Base-by-base conservation (phyloP, 2,797 vertebrate species). In the Pristis pectinata region DNA sequence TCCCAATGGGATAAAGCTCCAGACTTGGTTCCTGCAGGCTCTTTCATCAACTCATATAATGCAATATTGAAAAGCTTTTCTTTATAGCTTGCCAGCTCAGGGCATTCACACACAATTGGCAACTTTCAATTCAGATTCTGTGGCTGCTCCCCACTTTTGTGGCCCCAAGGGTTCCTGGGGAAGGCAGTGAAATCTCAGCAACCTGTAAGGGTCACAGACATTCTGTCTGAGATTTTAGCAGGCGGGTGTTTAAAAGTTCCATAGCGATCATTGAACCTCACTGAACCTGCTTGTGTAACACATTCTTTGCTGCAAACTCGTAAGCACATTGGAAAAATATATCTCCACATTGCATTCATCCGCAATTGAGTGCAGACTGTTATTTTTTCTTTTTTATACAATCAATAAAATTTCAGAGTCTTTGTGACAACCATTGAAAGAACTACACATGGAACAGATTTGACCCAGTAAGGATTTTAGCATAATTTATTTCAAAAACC, bases 31-130 rank as follows among this genome's bases (percentile, higher is more conserved):
- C 87, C 59, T 91, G 87, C n/a, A 64, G 87, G 19, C n/a, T 91
- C 87, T 41, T 67, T 91, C 19, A 67, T 64, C n/a, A 61, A 41
- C 59, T 59, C 61, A 91, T 24, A 67, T 91, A 91, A 67, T 67
- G n/a, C 59, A 91, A 91, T 37, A 91, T 91, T 67, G 87, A 67
- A 91, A 67, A 59, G 53, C 56, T 59, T 87, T 87, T 17, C 30
- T 59, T 41, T 17, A 30, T 13, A 34, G 53, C 83, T 87, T 59
- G 83, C 53, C 83, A 59, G 27, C 30, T 87, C 53, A 59, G 53
- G 53, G 83, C 53, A 59, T n/a, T 59, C 53, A 59, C 53, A 59
- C 83, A 59, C 53, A 13, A 34, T 56, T n/a, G 83, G 27, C 30
- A 87, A 87, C 27, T 59, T 59, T 87, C 53, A 59, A 1, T 59